These are phyloP conservation scores for Aphelenchoides fujianensis DNA, from an alignment of 1,140 invertebrate species.

Conservation along the genomic window DNA sequence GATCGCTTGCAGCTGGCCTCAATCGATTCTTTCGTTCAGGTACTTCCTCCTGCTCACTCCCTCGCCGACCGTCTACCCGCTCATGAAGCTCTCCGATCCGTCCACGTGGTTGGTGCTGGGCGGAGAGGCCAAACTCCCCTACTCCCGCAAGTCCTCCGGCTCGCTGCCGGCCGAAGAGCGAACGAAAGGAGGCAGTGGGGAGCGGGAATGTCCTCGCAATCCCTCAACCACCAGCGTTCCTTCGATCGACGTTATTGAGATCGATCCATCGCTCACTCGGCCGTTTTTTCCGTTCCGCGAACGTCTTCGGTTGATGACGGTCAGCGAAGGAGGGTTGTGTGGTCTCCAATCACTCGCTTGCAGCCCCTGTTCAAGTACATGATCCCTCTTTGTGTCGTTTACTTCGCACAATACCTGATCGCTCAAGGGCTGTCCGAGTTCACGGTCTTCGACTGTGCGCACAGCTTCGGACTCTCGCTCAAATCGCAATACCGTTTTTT, in stretches of 20 bases:
- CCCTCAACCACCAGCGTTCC: neutral
- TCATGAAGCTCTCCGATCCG: neutral
- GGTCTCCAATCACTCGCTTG: neutral
- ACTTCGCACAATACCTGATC: conserved; percentile 82
- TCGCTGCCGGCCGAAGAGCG: neutral
- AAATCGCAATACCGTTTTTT: conserved; percentile 71
- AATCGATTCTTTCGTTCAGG: neutral
- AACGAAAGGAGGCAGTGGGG: neutral
- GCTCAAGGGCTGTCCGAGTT: conserved; percentile 79
- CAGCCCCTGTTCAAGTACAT: conserved; percentile 71
- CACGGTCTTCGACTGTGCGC: conserved; percentile 65
- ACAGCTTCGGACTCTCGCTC: conserved; percentile 32
- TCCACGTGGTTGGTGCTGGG: neutral
- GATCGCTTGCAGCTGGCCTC: neutral
- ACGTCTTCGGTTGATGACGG: conserved; percentile 1
- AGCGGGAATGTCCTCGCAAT: neutral
- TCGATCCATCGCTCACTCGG: neutral
- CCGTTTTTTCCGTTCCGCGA: neutral
- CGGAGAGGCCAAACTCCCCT: neutral
- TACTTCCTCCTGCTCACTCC: conserved; percentile 7
- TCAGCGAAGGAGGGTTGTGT: neutral
- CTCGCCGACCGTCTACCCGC: neutral
- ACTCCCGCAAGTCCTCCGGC: conserved; percentile 18
- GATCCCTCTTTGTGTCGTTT: conserved; percentile 75
- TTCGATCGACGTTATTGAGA: neutral